Evolutionary conservation across 2,113 vertebrate genomes (phyloP), one percentile per base, ranked within the genome.

Genomic region (Chaetura pelagica): DNA sequence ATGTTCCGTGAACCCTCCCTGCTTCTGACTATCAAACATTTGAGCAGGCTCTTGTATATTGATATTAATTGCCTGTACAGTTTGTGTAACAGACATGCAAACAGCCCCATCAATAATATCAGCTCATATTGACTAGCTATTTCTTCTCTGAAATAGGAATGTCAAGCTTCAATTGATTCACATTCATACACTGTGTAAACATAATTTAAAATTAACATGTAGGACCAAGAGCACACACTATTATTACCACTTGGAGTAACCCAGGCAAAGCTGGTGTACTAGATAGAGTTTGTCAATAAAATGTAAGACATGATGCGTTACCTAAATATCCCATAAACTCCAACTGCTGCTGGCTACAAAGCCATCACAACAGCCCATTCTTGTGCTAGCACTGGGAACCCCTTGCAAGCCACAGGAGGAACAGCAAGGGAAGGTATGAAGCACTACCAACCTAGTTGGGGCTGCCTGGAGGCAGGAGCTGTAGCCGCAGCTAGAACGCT

Each of bases 161-260:
- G 66, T 42, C 92, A 94, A 72, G 66, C n/a, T 87, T 84, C 69
- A 71, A 63, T 83, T 92, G 92, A 95, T 97, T 97, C 74, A 80
- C 73, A 40, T 85, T 80, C 55, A 48, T n/a, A 71, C 42, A 32
- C 21, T 69, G 34, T 62, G 75, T 87, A 94, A 96, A 93, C 73
- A 72, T 62, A 83, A 93, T 85, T 93, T 83, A n/a, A 93, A 96
- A 93, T 78, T 83, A 96, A 72, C 2, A 6, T 10, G 20, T 80
- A 82, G 35, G 42, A 91, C 73, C 51, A 13, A 59, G n/a, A 78
- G 48, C 55, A 87, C 32, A 46, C 22, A 7, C 58, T 92, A 20
- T 62, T 84, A 86, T 71, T 82, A 61, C n/a, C 18, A 29, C 0
- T 1, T 54, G 63, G 67, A 64, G 34, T 64, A 90, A 75, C 69